A percentile compares a stretch with the other conserved stretches of the same genome.
phyloP scores from a whole-genome alignment of 2,797 vertebrate species.

The Anolis apletophallus region DNA sequence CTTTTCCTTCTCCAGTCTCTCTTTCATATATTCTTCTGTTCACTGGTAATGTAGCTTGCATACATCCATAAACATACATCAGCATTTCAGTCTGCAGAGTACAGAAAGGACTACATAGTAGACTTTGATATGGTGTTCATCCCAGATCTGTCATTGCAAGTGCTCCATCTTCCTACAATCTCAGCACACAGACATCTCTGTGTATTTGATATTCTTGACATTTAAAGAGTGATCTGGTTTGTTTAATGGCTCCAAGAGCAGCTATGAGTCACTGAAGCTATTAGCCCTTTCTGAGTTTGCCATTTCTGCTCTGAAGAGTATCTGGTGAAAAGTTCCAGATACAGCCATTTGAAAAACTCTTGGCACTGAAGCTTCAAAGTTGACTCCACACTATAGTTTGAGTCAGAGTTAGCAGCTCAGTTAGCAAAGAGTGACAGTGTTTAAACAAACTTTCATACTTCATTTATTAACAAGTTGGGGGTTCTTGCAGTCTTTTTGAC shows the following conservation, averaged over 20 bases:
- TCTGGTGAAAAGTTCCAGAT: constrained; percentile 27
- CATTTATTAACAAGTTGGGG: constrained; percentile 15
- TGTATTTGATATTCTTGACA: not conserved
- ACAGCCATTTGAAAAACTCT: constrained; percentile 43
- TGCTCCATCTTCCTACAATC: not conserved
- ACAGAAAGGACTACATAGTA: not conserved
- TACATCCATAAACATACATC: not conserved
- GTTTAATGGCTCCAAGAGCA: constrained; percentile 12
- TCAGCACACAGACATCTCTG: not conserved
- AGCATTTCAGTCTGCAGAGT: not conserved
- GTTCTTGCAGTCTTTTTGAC: not conserved
- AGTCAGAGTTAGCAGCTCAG: not conserved
- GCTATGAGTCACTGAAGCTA: constrained; percentile 14
- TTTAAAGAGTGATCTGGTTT: constrained; percentile 12
- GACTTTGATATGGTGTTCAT: constrained; percentile 14
- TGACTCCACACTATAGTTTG: constrained; percentile 9
- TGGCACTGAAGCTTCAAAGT: constrained; percentile 35
- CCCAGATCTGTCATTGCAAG: not conserved
- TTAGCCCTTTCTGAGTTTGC: constrained; percentile 29
- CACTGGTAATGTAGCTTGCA: not conserved
- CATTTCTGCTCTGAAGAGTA: constrained; percentile 42
- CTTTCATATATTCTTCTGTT: not conserved
- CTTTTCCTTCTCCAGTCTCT: not conserved
- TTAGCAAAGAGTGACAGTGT: constrained; percentile 16
- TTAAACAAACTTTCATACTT: not conserved